Base-by-base conservation (phyloP, 2,888 invertebrate species). In the Pristionchus fissidentatus region DNA sequence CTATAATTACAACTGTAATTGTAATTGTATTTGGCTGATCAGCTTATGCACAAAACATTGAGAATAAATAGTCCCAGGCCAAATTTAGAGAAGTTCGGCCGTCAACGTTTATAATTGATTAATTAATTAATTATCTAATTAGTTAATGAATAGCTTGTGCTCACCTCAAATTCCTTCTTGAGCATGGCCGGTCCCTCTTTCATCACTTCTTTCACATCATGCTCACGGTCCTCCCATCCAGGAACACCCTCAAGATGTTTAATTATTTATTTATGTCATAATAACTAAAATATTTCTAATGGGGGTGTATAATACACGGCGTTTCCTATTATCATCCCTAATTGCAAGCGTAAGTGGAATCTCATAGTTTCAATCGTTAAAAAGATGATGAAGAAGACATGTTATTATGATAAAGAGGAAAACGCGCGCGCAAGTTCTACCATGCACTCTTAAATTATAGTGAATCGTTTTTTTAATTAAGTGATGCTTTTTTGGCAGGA, bases 141-240 rank as follows among this genome's bases (percentile, higher is more conserved):
- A 4, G 55, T 55, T 55, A 22, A 7, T 7, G 15, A 55, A 55
- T 4, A 8, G n/a, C 32, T 29, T 29, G 10, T 66, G 38, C 19
- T 66, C 22, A 90, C 89, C 85, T 87, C 85, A 35, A 87, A 79
- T 73, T 91, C 87, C 13, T 87, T 82, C 73, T 86, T 88, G n/a
- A 88, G 49, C 5, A 88, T 84, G 41, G 83, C 62, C 8, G 89
- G 90, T 35, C 86, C 84, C 52, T 86, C 88, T 38, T 87, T 86
- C 5, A 89, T 52, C 1, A 91, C 57, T 43, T 90, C 90, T 81
- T 89, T 86, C 43, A 88, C 49, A 10, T 89, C 85, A 38, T 86
- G 81, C 15, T 89, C 88, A 5, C 87, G 86, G 84, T 91, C 82
- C 26, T 82, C 89, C 70, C 87, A 89, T 41, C 88, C 87, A 3